These are phyloP conservation scores for Hesperia comma DNA, from an alignment of 2,888 invertebrate species.

Conservation along the genomic window DNA sequence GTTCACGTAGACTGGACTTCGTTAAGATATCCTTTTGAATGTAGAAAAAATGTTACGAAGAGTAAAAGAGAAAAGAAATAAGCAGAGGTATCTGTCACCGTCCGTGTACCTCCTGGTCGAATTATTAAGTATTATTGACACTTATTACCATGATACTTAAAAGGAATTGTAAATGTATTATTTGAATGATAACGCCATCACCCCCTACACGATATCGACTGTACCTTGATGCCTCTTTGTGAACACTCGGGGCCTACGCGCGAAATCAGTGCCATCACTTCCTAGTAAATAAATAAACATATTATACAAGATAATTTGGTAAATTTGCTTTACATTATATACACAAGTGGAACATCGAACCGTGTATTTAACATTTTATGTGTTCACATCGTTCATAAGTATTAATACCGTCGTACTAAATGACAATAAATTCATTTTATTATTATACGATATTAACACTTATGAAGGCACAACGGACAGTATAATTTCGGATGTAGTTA, in stretches of 20 bases:
- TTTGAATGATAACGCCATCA: conserved; percentile 24
- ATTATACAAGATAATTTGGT: conserved; percentile 45
- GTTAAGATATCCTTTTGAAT: conserved; percentile 17
- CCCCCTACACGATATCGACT: conserved; percentile 41
- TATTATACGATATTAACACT: conserved; percentile 9
- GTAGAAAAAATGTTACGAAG: conserved; percentile 36
- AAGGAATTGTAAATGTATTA: conserved; percentile 9
- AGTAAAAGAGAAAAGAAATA: conserved; percentile 23
- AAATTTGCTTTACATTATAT: conserved; percentile 73
- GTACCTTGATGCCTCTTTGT: conserved; percentile 77
- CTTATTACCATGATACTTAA: conserved; percentile 9
- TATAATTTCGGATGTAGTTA: conserved; percentile 80
- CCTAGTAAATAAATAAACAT: conserved; percentile 62
- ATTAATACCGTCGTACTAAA: too few relatives aligned
- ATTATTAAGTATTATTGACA: conserved; percentile 4
- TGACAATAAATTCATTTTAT: too few relatives aligned
- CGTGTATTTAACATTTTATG: conserved; percentile 38
- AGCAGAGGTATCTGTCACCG: conserved; percentile 20
- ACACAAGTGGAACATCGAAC: conserved; percentile 52
- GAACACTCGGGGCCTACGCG: conserved; percentile 60
- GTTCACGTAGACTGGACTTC: conserved; percentile 27
- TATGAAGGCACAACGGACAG: not conserved
- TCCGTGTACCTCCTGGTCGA: conserved; percentile 2
- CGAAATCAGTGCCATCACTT: conserved; percentile 54
- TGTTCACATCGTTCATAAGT: conserved; percentile 19